These are phyloP conservation scores for Panopea generosa DNA, from an alignment of 2,888 invertebrate species.

Conservation along the genomic window DNA sequence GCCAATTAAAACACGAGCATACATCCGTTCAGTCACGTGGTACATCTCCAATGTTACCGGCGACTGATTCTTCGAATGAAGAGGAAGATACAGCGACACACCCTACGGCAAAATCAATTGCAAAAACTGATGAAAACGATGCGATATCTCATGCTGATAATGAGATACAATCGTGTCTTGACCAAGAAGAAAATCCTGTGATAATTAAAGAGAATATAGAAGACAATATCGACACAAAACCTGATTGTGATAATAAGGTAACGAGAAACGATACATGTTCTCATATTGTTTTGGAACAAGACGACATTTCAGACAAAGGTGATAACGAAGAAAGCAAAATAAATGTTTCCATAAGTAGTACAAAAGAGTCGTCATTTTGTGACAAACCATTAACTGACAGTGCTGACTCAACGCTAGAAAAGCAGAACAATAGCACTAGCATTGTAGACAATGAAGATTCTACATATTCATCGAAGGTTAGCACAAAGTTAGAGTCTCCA, in stretches of 20 bases:
- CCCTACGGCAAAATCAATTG: slow-evolving; percentile 58
- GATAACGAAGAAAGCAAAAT: neutral
- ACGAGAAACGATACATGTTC: neutral
- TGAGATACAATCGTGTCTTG: slow-evolving; percentile 8
- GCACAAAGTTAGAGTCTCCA: neutral
- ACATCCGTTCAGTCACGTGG: slow-evolving; percentile 78
- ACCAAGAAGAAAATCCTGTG: slow-evolving; percentile 11
- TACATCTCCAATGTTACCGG: slow-evolving; percentile 80
- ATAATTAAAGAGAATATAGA: neutral
- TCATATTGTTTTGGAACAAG: neutral
- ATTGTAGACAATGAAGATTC: no score
- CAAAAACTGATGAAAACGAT: slow-evolving; percentile 16
- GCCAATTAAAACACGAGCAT: slow-evolving; percentile 65
- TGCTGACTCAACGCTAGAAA: neutral
- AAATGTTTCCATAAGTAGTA: neutral
- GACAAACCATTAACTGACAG: neutral
- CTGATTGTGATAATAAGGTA: neutral
- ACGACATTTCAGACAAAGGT: neutral
- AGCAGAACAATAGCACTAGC: neutral
- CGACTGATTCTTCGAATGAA: slow-evolving; percentile 60
- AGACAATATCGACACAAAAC: neutral
- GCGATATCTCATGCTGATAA: neutral
- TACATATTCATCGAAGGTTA: neutral
- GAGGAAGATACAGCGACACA: slow-evolving; percentile 45
- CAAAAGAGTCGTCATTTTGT: neutral